Conservation (phyloP, 2,888 invertebrate species). For the Papilio demoleus region DNA sequence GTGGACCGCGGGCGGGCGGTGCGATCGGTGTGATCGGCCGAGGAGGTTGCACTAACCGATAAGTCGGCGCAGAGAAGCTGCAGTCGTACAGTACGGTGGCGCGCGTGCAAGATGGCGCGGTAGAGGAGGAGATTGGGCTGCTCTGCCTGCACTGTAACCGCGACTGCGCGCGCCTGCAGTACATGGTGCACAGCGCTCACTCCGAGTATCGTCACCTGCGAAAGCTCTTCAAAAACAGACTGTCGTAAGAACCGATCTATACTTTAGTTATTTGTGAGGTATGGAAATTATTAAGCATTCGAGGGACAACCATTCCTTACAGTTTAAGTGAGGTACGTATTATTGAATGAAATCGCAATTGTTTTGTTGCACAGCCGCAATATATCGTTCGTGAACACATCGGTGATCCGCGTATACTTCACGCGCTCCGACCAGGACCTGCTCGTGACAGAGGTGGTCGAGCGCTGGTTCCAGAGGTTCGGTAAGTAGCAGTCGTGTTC, state of each 20-base stretch:
- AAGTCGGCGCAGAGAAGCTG: not conserved
- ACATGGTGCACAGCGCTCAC: not conserved
- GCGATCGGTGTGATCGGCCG: not conserved
- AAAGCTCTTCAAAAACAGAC: slow-evolving; percentile 15
- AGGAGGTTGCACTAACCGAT: not conserved
- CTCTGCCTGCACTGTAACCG: slow-evolving; percentile 4
- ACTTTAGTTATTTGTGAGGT: not conserved
- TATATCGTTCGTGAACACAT: slow-evolving; percentile 45
- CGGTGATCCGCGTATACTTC: slow-evolving; percentile 51
- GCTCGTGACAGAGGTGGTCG: slow-evolving; percentile 51
- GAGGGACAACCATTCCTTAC: too few species aligned
- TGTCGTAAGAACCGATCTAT: not conserved
- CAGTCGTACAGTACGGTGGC: not conserved
- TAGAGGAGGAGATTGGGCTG: not conserved
- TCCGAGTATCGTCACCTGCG: not conserved
- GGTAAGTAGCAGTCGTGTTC: slow-evolving; percentile 43
- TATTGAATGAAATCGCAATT: too few species aligned
- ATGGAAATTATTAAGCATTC: too few species aligned
- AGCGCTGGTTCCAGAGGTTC: slow-evolving; percentile 48
- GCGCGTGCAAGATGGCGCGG: not conserved
- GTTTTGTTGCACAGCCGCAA: slow-evolving; percentile 34
- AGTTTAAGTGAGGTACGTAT: too few species aligned
- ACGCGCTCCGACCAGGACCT: slow-evolving; percentile 47
- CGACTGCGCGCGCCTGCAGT: slow-evolving; percentile 8
- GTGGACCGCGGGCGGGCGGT: not conserved